Evolutionary conservation across 2,888 invertebrate genomes (phyloP).

Genomic region (Sesia apiformis): DNA sequence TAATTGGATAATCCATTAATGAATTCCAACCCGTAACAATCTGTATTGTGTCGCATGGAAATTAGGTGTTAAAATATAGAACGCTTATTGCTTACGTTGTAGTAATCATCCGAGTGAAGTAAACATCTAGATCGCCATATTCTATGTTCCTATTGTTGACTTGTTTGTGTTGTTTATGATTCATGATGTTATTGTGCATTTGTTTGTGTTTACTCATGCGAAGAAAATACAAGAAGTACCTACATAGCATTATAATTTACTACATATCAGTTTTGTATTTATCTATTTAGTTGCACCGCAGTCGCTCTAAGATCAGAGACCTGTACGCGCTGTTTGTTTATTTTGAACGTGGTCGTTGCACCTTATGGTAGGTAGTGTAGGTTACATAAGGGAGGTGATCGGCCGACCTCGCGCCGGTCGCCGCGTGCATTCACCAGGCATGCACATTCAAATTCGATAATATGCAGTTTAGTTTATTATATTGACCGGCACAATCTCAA

Average conservation of each 20-base stretch:
- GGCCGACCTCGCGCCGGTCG: conserved; percentile 58
- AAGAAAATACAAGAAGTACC: background rate
- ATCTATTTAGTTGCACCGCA: conserved; percentile 8
- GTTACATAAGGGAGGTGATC: conserved; percentile 63
- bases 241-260: background rate
- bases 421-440: conserved; percentile 41
- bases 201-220: background rate
- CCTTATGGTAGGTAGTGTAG: conserved; percentile 20
- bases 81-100: too few relatives aligned
- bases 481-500: too few relatives aligned
- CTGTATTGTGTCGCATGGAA: too few relatives aligned
- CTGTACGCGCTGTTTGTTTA: conserved; percentile 30
- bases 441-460: conserved; percentile 22
- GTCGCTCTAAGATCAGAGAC: conserved; percentile 43
- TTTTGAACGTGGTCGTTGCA: conserved; percentile 37
- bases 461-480: too few relatives aligned
- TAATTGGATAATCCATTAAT: too few relatives aligned
- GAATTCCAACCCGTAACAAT: too few relatives aligned
- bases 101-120: too few relatives aligned
- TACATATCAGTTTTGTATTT: background rate
- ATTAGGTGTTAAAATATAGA: too few relatives aligned
- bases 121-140: too few relatives aligned
- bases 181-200: too few relatives aligned
- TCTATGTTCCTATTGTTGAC: background rate
- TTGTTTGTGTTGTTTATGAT: too few relatives aligned